These are phyloP conservation scores for Sarcophaga bullata DNA, from an alignment of 1,140 invertebrate genomes.

Conservation along the genomic window DNA sequence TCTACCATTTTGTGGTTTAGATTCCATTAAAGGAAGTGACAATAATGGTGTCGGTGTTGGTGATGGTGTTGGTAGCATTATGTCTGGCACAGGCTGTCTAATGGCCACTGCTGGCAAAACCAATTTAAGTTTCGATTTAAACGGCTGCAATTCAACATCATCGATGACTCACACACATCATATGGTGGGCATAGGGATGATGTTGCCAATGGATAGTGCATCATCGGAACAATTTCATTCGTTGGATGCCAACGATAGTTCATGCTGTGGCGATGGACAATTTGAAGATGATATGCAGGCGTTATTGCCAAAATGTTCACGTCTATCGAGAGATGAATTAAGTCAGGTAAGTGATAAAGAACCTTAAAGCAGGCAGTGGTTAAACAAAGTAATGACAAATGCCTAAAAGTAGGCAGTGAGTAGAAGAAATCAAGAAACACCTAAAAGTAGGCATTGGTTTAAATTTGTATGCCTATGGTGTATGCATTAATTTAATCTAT, in stretches of 20 bases:
- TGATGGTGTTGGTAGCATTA: conserved; percentile 31
- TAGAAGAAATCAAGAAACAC: too few species aligned
- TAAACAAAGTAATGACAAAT: too few species aligned
- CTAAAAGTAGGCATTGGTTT: too few species aligned
- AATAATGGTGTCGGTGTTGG: conserved; percentile 44
- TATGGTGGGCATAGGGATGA: neutral
- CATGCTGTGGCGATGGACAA: conserved; percentile 47
- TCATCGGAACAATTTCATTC: conserved; percentile 47
- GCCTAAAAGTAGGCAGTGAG: too few species aligned
- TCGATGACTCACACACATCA: neutral
- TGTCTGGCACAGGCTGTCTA: too few species aligned
- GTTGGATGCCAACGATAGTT: conserved; percentile 46
- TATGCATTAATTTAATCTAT: too few species aligned
- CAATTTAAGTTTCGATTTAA: conserved; percentile 47
- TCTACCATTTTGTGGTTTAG: conserved; percentile 50
- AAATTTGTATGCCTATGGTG: too few species aligned
- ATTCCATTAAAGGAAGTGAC: conserved; percentile 49
- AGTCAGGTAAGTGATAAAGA: conserved; percentile 58
- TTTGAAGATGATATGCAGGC: conserved; percentile 64
- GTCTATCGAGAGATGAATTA: conserved; percentile 63
- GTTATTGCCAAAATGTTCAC: conserved; percentile 59
- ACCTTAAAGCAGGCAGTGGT: too few species aligned
- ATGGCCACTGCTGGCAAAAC: conserved; percentile 42
- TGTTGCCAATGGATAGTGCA: conserved; percentile 24
- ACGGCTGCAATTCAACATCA: neutral